Evolutionary conservation across 2,888 invertebrate species (phyloP).

Genomic region (Lottia scabra): DNA sequence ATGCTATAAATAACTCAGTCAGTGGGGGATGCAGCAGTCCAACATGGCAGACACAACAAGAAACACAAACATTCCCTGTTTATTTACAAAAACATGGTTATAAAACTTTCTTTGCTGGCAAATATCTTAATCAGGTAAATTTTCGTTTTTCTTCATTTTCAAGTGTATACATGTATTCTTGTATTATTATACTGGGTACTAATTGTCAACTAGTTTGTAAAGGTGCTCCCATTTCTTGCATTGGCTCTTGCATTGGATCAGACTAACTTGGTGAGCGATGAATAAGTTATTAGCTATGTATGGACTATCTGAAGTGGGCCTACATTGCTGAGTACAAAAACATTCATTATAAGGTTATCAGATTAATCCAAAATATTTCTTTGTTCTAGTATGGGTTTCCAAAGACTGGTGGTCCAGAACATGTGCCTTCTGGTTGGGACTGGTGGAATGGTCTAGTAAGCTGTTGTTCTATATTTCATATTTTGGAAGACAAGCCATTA

Average conservation of each 20-base stretch:
- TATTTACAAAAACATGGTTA: slow-evolving; percentile 79
- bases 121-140: slow-evolving; percentile 88
- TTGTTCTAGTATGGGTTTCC: slow-evolving; percentile 76
- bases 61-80: slow-evolving; percentile 79
- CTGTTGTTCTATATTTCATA: neutral
- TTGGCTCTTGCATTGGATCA: too few species aligned
- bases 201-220: too few species aligned
- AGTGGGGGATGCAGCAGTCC: slow-evolving; percentile 81
- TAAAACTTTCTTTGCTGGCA: slow-evolving; percentile 90
- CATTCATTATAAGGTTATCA: too few species aligned
- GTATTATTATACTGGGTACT: too few species aligned
- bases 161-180: too few species aligned
- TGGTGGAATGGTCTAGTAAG: slow-evolving; percentile 84
- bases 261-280: too few species aligned
- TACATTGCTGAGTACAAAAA: too few species aligned
- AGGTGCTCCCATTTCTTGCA: too few species aligned
- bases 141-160: too few species aligned
- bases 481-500: too few species aligned
- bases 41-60: slow-evolving; percentile 77
- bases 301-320: too few species aligned
- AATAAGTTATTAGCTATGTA: too few species aligned
- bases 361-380: neutral
- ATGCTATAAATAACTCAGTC: slow-evolving; percentile 82
- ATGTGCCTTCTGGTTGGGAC: slow-evolving; percentile 87
- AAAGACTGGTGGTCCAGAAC: slow-evolving; percentile 75